Percentiles rank a stretch among this genome's conserved stretches.
phyloP scores from a whole-genome alignment of 2,797 vertebrate genomes.

The Malurus leucopterus region DNA sequence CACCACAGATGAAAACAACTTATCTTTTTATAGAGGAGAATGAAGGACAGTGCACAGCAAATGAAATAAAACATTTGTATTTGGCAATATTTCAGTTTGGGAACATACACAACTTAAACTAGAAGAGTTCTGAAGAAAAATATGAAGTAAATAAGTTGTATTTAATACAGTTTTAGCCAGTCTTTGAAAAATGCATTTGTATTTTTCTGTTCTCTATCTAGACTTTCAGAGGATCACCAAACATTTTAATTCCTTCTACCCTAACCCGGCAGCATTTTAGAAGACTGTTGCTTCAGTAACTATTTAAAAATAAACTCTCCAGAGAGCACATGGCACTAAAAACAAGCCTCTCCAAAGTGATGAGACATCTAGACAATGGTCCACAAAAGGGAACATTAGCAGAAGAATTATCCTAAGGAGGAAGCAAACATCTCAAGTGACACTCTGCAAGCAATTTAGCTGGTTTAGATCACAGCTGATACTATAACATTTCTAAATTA shows the following conservation, averaged over 20 bases:
- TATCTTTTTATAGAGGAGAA: neutral
- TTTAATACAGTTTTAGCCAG: neutral
- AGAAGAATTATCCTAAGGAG: constrained; percentile 20
- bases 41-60: neutral
- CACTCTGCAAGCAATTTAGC: neutral
- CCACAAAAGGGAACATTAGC: constrained; percentile 18
- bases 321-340: neutral
- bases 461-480: neutral
- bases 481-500: neutral
- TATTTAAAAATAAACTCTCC: constrained; percentile 38
- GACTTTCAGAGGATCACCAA: neutral
- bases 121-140: neutral
- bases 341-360: constrained; percentile 25
- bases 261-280: neutral
- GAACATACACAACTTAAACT: neutral
- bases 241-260: neutral
- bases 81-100: neutral
- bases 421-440: constrained; percentile 37
- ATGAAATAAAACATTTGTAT: neutral
- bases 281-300: constrained; percentile 9
- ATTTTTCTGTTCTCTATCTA: neutral
- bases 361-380: constrained; percentile 27
- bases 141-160: accelerated
- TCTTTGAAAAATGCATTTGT: neutral
- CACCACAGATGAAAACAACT: neutral